Evolutionary conservation across 2,113 vertebrate species (phyloP), one percentile per base, ranked within the genome.

Genomic region (Zosterops japonicus): DNA sequence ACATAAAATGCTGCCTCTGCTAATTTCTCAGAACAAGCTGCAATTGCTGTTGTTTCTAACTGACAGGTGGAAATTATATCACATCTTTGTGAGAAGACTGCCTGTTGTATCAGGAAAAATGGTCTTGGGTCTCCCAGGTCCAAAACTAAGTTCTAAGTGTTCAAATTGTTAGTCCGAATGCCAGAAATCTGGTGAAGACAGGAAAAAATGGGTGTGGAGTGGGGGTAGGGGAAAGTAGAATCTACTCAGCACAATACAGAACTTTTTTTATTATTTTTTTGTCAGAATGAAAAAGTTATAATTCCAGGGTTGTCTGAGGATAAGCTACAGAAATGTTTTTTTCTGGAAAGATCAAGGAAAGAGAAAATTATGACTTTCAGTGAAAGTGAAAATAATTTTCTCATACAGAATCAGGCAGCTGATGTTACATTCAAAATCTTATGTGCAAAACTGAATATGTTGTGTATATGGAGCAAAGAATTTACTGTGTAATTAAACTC

Each of bases 21-120:
- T 71, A 64, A 78, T 95, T 95, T 80, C 46, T 92, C 63, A 42
- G 39, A 41, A 36, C 50, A 93, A 87, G 75, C 42, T 80, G 47
- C 4, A 11, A 14, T 77, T 83, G 76, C 88, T 76, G 53, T 71
- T 92, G 74, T 88, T 88, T 83, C n/a, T 84, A 70, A 84, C 19
- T 59, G 60, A 75, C 53, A 87, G 44, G 74, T 93, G 70, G 55
- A 80, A 92, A 75, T 14, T 0, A 68, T 55, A 80, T 17, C 42
- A 72, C 2, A 17, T 91, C 44, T 85, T 83, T 80, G 28, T n/a
- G 21, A 50, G 39, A 89, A 84, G 64, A 53, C 9, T 70, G 9
- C 36, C 17, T 52, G 17, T 76, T 64, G 9, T 31, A 35, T 12
- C 70, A 46, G 28, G 5, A 23, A 74, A 68, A 39, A 55, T 41